A percentile compares a stretch with the other conserved stretches of the same genome.
Evolutionary conservation across 2,113 vertebrate species (phyloP).

Genomic region (Sinocyclocheilus anophthalmus): DNA sequence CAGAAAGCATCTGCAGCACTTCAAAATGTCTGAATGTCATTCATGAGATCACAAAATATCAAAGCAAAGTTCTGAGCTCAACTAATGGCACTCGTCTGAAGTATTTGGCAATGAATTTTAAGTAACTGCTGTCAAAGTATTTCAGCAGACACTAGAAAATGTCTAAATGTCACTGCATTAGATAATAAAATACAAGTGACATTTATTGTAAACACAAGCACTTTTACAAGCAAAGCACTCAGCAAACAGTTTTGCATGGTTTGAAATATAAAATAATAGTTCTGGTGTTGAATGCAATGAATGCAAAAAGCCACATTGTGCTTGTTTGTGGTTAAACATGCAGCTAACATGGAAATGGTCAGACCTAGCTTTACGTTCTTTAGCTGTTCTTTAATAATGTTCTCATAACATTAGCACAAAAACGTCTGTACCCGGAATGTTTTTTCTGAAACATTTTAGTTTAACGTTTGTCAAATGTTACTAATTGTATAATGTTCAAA

Average conservation of each 20-base stretch:
- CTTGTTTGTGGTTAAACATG: background rate
- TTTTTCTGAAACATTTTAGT: no score
- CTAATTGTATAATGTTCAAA: no score
- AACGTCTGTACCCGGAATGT: no score
- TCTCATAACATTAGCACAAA: no score
- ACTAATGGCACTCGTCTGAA: background rate
- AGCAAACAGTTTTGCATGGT: background rate
- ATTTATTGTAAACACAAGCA: background rate
- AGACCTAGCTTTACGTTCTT: background rate
- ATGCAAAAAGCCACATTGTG: background rate
- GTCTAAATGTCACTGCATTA: background rate
- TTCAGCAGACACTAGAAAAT: background rate
- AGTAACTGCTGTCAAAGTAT: background rate
- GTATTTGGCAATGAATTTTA: background rate
- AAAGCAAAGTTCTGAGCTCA: background rate
- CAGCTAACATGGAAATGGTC: background rate
- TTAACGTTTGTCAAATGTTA: no score
- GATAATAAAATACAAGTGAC: background rate
- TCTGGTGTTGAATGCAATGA: background rate
- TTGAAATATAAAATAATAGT: background rate
- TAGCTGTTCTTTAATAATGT: no score
- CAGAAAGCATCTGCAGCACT: background rate
- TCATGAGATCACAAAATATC: background rate
- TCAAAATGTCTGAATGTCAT: background rate
- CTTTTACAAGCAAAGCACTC: background rate